These are phyloP conservation scores for Osmerus mordax DNA, from an alignment of 2,113 vertebrate species.

Conservation along the genomic window DNA sequence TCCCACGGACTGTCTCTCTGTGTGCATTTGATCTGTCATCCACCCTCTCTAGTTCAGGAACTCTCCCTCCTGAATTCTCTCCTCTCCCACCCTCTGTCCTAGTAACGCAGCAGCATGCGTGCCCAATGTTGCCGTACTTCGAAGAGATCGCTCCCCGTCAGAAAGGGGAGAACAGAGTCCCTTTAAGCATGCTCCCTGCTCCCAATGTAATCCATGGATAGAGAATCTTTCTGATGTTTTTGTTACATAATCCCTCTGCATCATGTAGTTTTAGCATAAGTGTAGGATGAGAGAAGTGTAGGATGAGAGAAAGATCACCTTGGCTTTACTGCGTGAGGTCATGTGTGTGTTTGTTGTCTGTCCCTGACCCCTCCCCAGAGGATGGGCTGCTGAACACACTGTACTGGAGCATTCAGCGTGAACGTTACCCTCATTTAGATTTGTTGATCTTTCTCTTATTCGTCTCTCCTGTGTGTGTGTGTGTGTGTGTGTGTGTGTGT, in stretches of 20 bases:
- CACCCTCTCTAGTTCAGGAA: no score
- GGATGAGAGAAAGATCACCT: no score
- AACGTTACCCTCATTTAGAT: no score
- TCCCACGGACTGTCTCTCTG: no score
- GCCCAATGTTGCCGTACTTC: no score
- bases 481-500: conserved; percentile 2
- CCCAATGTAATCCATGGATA: conserved; percentile 44
- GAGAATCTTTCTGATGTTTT: conserved; percentile 33
- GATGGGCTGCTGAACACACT: neutral
- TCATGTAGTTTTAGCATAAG: conserved; percentile 30
- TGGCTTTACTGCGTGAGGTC: neutral
- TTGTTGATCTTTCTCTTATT: no score
- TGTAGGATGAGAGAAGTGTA: neutral
- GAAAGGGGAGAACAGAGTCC: conserved; percentile 10
- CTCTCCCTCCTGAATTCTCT: no score
- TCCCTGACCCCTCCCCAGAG: neutral
- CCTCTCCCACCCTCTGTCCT: no score
- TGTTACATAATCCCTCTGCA: conserved; percentile 43
- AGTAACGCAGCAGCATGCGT: no score
- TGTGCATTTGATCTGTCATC: no score
- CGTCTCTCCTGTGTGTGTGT: neutral
- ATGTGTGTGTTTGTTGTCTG: neutral
- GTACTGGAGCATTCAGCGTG: neutral
- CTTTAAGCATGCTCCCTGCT: conserved; percentile 32
- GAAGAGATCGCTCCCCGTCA: neutral